Evolutionary conservation across 2,888 invertebrate species (phyloP).

Genomic region (Drosophila koepferae): DNA sequence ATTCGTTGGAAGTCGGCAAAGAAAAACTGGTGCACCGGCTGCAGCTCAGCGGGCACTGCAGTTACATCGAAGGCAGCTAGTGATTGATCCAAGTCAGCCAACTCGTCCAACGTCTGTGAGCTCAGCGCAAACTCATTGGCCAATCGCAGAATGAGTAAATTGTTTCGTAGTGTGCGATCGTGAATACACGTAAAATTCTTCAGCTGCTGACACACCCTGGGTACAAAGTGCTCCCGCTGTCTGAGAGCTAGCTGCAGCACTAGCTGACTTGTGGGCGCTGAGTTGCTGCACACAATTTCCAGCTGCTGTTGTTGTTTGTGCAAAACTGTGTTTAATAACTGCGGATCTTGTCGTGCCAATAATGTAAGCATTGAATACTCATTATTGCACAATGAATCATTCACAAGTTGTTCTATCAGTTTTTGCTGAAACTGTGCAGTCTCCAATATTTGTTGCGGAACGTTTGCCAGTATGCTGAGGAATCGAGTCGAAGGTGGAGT

Average conservation of each 20-base stretch:
- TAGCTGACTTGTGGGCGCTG: slow-evolving; percentile 66
- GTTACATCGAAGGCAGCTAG: slow-evolving; percentile 65
- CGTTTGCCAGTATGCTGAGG: slow-evolving; percentile 72
- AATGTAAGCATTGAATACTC: slow-evolving; percentile 68
- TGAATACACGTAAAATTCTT: slow-evolving; percentile 63
- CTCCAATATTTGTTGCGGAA: slow-evolving; percentile 67
- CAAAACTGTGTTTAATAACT: slow-evolving; percentile 61
- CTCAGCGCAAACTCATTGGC: slow-evolving; percentile 77
- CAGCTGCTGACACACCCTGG: slow-evolving; percentile 64
- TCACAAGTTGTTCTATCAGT: slow-evolving; percentile 52
- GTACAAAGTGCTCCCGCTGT: slow-evolving; percentile 78
- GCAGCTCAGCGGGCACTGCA: slow-evolving; percentile 57
- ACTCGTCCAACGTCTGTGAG: slow-evolving; percentile 66
- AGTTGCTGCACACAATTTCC: slow-evolving; percentile 44
- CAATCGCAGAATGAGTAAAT: slow-evolving; percentile 79
- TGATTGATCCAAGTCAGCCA: slow-evolving; percentile 71
- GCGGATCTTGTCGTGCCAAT: slow-evolving; percentile 63
- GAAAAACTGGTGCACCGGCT: slow-evolving; percentile 79
- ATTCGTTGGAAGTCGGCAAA: slow-evolving; percentile 82
- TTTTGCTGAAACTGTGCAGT: slow-evolving; percentile 46
- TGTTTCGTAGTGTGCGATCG: slow-evolving; percentile 74
- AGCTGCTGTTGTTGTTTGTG: slow-evolving; percentile 42
- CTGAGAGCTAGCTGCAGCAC: slow-evolving; percentile 70
- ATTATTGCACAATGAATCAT: slow-evolving; percentile 36
- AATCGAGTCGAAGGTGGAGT: slow-evolving; percentile 35